Evolutionary conservation across 2,888 invertebrate genomes (phyloP), one percentile per base, ranked within the genome.

Genomic region (Anaspis maculata): DNA sequence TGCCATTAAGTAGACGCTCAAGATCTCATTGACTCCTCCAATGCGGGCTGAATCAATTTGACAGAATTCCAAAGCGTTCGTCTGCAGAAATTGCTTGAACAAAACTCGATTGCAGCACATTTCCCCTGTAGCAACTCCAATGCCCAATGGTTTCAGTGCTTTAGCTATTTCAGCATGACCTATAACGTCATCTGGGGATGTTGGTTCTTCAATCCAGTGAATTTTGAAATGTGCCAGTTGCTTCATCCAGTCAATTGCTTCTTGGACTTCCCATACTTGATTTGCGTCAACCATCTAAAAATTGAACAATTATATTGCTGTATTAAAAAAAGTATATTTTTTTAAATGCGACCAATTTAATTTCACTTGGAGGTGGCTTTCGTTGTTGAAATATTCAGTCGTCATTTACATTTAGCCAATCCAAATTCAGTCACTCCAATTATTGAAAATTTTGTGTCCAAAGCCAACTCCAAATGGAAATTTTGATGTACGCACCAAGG

Each of bases 131-230:
- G 92, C 94, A 21, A 94, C 88, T 2, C 82, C 83, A 41, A 92
- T 87, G 5, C 80, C 82, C 23, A 76, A 69, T 0, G 84, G 82
- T 44, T 79, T 68, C 11, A 82, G 61, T 32, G 82, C 86, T 56
- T 80, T 73, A 0, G 87, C 74, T 44, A 92, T 89, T 28, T 72
- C 67, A 0, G 80, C 80, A 61, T 92, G 91, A 0, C 90, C 92
- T n/a, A 89, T 63, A 2, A 90, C 70, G 57, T 94, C 94, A 59
- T 94, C 92, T 0, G 91, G 90, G 2, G 84, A 85, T 0, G 92
- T 94, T 0, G 92, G 92, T 56, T 94, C 92, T 62, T 94, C 92
- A 34, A 94, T 90, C 91, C 91, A 94, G 32, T 79, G 61, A 2
- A 83, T 78, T 48, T 83, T 81, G 52, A 80, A 79, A 23, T 78